A percentile compares a stretch with the other conserved stretches of the same genome.
Evolutionary conservation across 2,113 vertebrate genomes (phyloP).

Genomic region (Gavia stellata): DNA sequence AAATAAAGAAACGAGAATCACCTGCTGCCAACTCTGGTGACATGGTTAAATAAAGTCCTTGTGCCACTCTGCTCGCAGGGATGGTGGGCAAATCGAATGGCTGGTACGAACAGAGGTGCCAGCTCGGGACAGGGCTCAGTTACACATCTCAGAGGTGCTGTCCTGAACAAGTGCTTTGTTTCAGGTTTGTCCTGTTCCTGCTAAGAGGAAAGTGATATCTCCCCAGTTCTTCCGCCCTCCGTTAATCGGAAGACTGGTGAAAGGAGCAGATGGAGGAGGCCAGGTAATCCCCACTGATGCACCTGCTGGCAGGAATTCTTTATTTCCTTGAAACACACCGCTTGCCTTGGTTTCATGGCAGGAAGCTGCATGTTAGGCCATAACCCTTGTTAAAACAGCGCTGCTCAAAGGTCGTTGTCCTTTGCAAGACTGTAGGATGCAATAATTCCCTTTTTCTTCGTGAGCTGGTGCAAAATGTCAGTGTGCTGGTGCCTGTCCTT

Average conservation of each 20-base stretch:
- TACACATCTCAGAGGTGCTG: background rate
- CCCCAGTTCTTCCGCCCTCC: background rate
- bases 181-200: background rate
- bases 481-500: background rate
- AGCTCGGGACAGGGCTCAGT: accelerated
- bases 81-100: background rate
- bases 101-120: background rate
- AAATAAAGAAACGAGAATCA: background rate
- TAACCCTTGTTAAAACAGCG: background rate
- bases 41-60: background rate
- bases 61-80: background rate
- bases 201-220: background rate
- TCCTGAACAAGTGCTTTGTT: background rate
- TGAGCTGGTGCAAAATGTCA: background rate
- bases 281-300: background rate
- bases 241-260: background rate
- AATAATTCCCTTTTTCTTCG: background rate
- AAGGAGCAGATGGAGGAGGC: background rate
- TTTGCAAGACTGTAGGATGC: background rate
- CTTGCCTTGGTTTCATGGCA: background rate
- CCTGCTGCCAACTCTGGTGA: background rate
- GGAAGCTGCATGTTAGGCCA: background rate
- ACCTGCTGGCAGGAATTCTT: background rate
- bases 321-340: background rate
- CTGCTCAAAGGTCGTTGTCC: background rate